Evolutionary conservation across 2,888 invertebrate species (phyloP), one percentile per base, ranked within the genome.

Genomic region (Thereva nobilitata): DNA sequence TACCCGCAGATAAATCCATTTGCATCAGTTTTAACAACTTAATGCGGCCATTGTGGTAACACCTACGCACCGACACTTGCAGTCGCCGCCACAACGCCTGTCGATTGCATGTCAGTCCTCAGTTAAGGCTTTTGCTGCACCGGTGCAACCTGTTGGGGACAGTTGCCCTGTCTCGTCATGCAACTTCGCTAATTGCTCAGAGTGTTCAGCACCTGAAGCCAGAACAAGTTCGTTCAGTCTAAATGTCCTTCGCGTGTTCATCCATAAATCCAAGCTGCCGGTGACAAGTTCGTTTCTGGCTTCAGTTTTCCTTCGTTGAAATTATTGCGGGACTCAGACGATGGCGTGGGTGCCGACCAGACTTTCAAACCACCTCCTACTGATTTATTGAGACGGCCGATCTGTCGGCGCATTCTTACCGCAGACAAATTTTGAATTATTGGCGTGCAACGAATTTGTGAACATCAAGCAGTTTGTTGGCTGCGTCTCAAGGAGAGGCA

Each of bases 381-480:
- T 63, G 63, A 63, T 63, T 63, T 63, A 63, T 63, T 63, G 34
- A 63, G 63, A 52, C 52, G 52, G 52, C 50, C n/a, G 41, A 63
- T 63, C 50, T 63, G 63, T 63, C 53, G 63, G 63, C 53, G 42
- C 37, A 52, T 63, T 63, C 42, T 42, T 53, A 42, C 52, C 38
- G 34, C 49, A 42, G 52, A 63, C 63, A 63, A 63, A 63, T 63
- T 63, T 63, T 63, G 63, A 63, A 63, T 63, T 63, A 63, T 63
- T 63, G 41, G 38, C 40, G 47, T 23, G 23, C 23, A 23, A 23
- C 23, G 23, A 23, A 23, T 23, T 23, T 23, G 23, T 23, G 23
- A 23, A 23, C 23, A 23, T 23, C 23, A 23, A 23, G 23, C 23
- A 23, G 23, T 23, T 23, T 23, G 23, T 23, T 23, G 23, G 23